Conservation (phyloP, 2,113 vertebrate species). For the Epinephelus cyanopodus region DNA sequence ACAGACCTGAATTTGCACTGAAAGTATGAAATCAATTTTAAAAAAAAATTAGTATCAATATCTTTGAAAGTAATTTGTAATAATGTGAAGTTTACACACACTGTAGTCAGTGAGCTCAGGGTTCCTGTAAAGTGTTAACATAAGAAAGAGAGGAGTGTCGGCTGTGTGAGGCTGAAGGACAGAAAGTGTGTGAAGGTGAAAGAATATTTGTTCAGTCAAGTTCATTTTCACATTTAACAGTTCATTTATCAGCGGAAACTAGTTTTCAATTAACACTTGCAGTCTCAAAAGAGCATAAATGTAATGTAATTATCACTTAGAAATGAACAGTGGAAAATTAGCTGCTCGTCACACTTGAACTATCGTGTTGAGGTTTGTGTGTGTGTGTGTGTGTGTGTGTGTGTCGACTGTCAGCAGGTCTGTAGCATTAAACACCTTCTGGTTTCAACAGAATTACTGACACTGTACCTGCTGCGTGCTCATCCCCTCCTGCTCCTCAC, state of each 20-base stretch:
- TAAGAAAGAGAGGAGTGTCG: too few species aligned
- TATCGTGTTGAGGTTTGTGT: too few species aligned
- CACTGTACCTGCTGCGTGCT: slow-evolving; percentile 77
- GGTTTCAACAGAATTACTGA: too few species aligned
- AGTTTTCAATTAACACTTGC: not conserved
- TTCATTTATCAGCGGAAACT: not conserved
- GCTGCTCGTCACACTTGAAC: not conserved
- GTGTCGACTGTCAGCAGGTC: not conserved
- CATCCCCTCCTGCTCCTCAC: slow-evolving; percentile 65
- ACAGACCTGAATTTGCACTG: too few species aligned
- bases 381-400: not conserved
- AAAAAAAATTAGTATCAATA: too few species aligned
- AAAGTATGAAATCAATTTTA: too few species aligned
- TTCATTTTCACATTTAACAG: not conserved
- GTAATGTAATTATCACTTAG: not conserved
- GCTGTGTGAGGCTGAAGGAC: too few species aligned
- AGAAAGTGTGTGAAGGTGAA: not conserved
- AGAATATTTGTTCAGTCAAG: not conserved
- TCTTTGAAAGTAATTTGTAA: too few species aligned
- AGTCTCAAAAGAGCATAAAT: not conserved
- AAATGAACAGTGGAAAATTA: not conserved
- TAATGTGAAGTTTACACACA: too few species aligned
- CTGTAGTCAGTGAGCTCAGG: too few species aligned
- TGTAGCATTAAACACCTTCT: too few species aligned
- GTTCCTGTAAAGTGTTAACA: too few species aligned